phyloP scores from a whole-genome alignment of 2,113 vertebrate genomes.

The Pogona vitticeps region DNA sequence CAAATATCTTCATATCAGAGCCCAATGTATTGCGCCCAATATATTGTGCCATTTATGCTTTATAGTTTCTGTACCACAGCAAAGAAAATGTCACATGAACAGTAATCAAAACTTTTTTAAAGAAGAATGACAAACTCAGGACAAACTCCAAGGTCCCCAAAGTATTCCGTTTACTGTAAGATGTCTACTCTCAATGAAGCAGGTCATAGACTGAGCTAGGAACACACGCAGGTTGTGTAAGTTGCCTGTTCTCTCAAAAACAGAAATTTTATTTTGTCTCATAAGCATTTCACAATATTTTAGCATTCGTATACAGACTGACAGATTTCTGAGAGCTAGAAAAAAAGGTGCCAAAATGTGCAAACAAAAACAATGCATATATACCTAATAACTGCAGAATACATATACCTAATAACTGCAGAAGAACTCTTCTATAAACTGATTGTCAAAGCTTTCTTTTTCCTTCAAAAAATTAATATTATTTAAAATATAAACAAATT shows the following conservation, averaged over 20 bases:
- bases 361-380: slow-evolving; percentile 14
- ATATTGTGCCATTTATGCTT: slow-evolving; percentile 40
- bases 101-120: slow-evolving; percentile 45
- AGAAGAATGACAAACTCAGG: slow-evolving; percentile 24
- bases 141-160: neutral
- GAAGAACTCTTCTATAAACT: too few species aligned
- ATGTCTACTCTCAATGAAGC: too few species aligned
- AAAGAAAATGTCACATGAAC: slow-evolving; percentile 22
- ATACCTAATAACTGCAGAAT: neutral
- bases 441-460: too few species aligned
- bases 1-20: slow-evolving; percentile 26
- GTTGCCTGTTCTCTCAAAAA: slow-evolving; percentile 35
- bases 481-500: neutral
- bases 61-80: slow-evolving; percentile 30
- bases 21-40: slow-evolving; percentile 28
- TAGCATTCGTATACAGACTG: slow-evolving; percentile 16
- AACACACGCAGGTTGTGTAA: slow-evolving; percentile 47
- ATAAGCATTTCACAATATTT: slow-evolving; percentile 51
- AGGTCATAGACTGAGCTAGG: neutral
- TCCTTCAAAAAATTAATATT: neutral
- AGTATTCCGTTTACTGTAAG: neutral
- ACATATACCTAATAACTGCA: too few species aligned
- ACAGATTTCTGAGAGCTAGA: neutral
- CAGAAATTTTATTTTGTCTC: slow-evolving; percentile 28
- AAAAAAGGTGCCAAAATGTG: neutral